These are phyloP conservation scores for Cosmopolites sordidus DNA, from an alignment of 2,888 invertebrate genomes.

Conservation along the genomic window DNA sequence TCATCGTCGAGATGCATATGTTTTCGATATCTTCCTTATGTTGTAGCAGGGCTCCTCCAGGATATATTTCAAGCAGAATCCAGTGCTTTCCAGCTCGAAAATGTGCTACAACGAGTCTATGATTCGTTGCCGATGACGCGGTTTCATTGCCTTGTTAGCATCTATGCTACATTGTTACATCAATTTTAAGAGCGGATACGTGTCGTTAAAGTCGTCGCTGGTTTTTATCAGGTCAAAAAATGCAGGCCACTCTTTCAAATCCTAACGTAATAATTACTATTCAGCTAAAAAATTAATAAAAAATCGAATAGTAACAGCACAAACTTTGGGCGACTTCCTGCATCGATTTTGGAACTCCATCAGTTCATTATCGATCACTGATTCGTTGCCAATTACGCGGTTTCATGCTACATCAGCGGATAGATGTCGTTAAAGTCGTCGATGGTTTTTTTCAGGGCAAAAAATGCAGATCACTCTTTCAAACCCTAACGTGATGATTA, in stretches of 20 bases:
- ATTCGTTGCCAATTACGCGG: constrained; percentile 95
- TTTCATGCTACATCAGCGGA: constrained; percentile 92
- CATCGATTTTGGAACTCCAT: constrained; percentile 98
- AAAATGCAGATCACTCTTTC: constrained; percentile 96
- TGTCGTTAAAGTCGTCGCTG: constrained; percentile 96
- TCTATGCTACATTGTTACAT: too few relatives aligned
- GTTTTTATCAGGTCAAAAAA: constrained; percentile 94
- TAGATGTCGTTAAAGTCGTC: constrained; percentile 99
- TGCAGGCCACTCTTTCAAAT: constrained; percentile 91
- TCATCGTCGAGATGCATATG: constrained; percentile 96
- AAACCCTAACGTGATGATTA: constrained; percentile 46
- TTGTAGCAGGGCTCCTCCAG: constrained; percentile 85
- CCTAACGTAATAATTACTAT: constrained; percentile 22
- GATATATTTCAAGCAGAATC: constrained; percentile 90
- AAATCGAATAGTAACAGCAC: too few relatives aligned
- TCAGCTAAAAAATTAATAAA: too few relatives aligned
- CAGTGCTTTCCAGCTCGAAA: constrained; percentile 90
- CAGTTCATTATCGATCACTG: constrained; percentile 93
- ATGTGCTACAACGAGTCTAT: constrained; percentile 79
- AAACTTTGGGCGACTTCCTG: constrained; percentile 78
- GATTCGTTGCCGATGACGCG: constrained; percentile 93
- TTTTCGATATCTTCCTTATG: constrained; percentile 98
- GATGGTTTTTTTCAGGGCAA: constrained; percentile 91
- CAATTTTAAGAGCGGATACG: constrained; percentile 90
- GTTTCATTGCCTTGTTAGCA: constrained; percentile 97